Base-by-base conservation (phyloP, 1,140 invertebrate species). In the Stenopsyche tienmushanensis region DNA sequence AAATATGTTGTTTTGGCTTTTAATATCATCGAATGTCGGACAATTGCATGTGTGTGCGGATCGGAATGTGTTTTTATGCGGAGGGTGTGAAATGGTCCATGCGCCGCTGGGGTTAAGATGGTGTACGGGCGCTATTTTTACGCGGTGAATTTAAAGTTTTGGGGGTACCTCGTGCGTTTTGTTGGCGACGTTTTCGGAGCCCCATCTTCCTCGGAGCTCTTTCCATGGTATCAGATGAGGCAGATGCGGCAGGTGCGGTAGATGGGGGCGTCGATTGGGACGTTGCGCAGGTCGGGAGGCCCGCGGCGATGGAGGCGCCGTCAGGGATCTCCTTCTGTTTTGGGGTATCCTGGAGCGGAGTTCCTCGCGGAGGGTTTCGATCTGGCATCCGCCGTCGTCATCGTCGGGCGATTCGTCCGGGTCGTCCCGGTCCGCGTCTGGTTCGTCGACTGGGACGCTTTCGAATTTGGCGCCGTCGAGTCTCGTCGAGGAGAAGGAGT, bases 271-370 rank as follows among this genome's bases (percentile, higher is more conserved):
- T 15, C 65, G 34, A 9, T n/a, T 45, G 20, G 58, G 66, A 15
- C 17, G 45, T 15, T 29, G 9, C 74, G 74, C 47, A 73, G 73
- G 66, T 24, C 77, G 74, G 15, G 72, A 77, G 18, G 79, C 77
- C 18, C 73, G 77, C 7, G 80, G 80, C 17, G 80, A 81, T 0
- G 80, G 77, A 5, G 80, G 80, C n/a, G 78, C 80, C 2, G 80
- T 81, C 20, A 81, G 72, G 1, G 80, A 81, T 49, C 75, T 70
- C 24, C 80, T 72, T 1, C 80, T 72, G 3, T 68, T 71, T 50
- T 71, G 72, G 52, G 72, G 70, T 41, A 78, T 71, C 15, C 72
- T 71, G 8, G 74, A 69, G 17, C 73, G 70, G 52, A 77, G 70
- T 60, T 77, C 71, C 58, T 66, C 67, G 50, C 80, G 72, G 57